These are phyloP conservation scores for Crocuta crocuta DNA, from an alignment of 2,113 vertebrate species.

Conservation along the genomic window DNA sequence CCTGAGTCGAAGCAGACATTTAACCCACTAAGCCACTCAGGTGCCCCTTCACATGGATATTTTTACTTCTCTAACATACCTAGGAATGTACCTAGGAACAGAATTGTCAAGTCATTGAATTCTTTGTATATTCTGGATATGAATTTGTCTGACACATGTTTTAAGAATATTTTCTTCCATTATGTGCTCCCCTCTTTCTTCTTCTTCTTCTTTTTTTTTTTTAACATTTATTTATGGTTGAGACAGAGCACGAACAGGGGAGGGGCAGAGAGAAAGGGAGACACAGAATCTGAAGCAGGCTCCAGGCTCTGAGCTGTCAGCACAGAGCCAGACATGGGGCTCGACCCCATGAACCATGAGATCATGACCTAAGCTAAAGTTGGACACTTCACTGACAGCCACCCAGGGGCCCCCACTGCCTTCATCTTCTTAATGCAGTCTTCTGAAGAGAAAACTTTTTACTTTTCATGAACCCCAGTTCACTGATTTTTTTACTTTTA, in stretches of 20 bases:
- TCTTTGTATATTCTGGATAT: neutral
- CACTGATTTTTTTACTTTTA: neutral
- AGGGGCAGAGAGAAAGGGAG: no score
- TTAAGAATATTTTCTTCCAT: neutral
- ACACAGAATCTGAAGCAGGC: no score
- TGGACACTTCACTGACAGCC: no score
- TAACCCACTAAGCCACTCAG: no score
- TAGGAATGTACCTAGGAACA: neutral
- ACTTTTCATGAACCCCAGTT: neutral
- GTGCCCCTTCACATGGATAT: neutral
- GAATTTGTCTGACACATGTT: neutral
- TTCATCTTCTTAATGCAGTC: neutral
- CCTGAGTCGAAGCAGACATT: no score
- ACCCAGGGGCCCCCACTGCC: neutral
- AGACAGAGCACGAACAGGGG: no score
- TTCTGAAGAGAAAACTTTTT: neutral
- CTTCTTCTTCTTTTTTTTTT: no score
- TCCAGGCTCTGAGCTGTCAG: no score
- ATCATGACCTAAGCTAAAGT: no score
- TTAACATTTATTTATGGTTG: no score
- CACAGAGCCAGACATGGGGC: no score
- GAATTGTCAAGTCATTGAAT: neutral
- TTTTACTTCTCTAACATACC: neutral
- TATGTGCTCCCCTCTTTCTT: neutral
- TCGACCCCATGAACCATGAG: no score